Evolutionary conservation across 2,888 invertebrate species (phyloP).

Genomic region (Drosophila pseudotalamancana): DNA sequence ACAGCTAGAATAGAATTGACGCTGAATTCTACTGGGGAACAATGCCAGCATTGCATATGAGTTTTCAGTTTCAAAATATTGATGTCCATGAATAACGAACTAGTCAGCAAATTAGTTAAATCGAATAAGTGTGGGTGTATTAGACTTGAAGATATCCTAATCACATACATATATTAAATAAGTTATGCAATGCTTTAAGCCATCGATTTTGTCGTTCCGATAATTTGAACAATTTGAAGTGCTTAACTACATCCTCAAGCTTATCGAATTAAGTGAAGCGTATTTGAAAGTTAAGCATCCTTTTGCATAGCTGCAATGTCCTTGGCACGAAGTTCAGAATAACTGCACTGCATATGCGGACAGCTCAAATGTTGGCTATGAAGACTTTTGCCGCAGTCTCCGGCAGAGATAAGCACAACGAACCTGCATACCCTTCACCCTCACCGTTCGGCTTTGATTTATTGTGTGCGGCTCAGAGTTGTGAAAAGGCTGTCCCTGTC

Average conservation of each 20-base stretch:
- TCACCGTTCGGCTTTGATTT: conserved; percentile 61
- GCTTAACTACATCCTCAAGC: conserved; percentile 36
- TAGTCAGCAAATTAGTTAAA: background rate
- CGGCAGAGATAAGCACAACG: conserved; percentile 3
- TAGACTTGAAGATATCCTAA: too few species aligned
- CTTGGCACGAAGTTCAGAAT: conserved; percentile 62
- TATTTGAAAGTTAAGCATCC: conserved; percentile 29
- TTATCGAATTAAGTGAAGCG: conserved; percentile 62
- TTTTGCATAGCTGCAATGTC: conserved; percentile 52
- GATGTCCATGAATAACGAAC: conserved; percentile 2
- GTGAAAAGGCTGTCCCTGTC: conserved; percentile 62
- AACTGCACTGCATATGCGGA: conserved; percentile 37
- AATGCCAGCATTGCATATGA: background rate
- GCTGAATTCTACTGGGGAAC: conserved; percentile 17
- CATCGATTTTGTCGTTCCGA: too few species aligned
- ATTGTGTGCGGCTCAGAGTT: conserved; percentile 68
- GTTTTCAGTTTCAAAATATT: background rate
- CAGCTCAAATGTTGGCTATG: conserved; percentile 34
- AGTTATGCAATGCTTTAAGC: background rate
- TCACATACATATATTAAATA: too few species aligned
- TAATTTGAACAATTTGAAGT: conserved; percentile 63
- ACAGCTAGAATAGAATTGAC: conserved; percentile 61
- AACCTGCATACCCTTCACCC: background rate
- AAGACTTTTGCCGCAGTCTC: conserved; percentile 50
- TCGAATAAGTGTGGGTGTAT: too few species aligned